Conservation (phyloP, 1,140 invertebrate genomes). For the Procambarus clarkii region DNA sequence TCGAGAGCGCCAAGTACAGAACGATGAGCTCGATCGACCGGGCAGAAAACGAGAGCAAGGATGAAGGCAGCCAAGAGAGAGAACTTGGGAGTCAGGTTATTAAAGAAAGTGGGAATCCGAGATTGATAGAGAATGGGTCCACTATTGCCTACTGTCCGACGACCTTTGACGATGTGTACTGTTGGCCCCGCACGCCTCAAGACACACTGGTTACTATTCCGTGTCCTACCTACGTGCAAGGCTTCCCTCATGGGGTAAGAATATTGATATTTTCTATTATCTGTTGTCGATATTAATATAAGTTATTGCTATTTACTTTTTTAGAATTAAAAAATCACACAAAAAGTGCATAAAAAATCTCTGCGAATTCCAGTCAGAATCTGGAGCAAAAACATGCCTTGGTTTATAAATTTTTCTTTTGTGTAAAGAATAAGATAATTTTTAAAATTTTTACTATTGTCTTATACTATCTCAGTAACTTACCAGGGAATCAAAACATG, state of each 20-base stretch:
- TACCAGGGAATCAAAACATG: no score
- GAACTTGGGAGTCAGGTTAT: not conserved
- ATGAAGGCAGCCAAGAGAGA: not conserved
- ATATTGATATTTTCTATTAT: not conserved
- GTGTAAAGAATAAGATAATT: no score
- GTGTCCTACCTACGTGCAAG: conserved; percentile 38
- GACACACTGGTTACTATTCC: conserved; percentile 33
- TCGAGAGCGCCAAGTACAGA: not conserved
- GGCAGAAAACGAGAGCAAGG: not conserved
- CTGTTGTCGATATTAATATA: no score
- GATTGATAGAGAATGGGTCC: conserved; percentile 19
- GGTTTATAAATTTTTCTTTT: no score
- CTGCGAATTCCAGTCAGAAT: no score
- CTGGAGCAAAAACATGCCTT: no score
- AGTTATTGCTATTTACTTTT: no score
- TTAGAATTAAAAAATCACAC: no score
- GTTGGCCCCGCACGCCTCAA: conserved; percentile 26
- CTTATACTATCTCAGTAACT: no score
- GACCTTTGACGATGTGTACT: conserved; percentile 50
- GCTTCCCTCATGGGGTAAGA: conserved; percentile 33
- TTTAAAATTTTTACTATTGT: no score
- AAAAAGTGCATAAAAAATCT: no score
- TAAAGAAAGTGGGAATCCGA: not conserved
- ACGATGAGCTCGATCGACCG: not conserved
- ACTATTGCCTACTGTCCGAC: conserved; percentile 13